Evolutionary conservation across 2,888 invertebrate genomes (phyloP), one percentile per base, ranked within the genome.

Genomic region (Eustalomyia histrio): DNA sequence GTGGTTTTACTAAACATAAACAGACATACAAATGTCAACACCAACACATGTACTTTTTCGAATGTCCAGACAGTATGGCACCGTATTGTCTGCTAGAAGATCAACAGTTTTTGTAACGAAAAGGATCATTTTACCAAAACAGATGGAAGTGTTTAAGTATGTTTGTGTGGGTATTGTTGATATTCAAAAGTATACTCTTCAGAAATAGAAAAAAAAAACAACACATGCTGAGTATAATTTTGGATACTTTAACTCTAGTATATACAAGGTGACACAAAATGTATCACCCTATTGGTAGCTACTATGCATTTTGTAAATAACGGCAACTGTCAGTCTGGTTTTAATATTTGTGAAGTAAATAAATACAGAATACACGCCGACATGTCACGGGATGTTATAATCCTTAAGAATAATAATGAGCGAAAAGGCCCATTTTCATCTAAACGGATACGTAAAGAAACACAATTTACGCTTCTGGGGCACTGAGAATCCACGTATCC

Each of bases 41-140:
- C 12, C 7, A 39, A 39, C 39, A 39, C 12, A 21, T 58, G 60
- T 71, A n/a, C 50, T 64, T 63, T 35, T 58, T 57, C 12, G 6
- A 71, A 18, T 33, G 17, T 29, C 61, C 71, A 85, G 85, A 85
- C 84, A 82, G 84, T 68, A 67, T 83, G 85, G 85, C 85, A 84
- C 85, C 85, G 61, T 69, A 76, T 52, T 80, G 79, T 80, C 67
- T 80, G 58, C 18, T 64, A 33, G 47, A 43, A 47, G 39, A 52
- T 64, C 61, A 57, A 63, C 6, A 29, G 5, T 6, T 67, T 47
- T 58, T 43, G 16, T 64, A 60, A 67, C 33, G 67, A 63, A 57
- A 63, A 18, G 68, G 83, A 86, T 88, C 85, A 82, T 64, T 80
- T 88, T 88, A 86, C 88, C 84, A 71, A 71, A 57, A 61, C 75